A percentile compares a stretch with the other conserved stretches of the same genome.
These are phyloP conservation scores for Hoplias malabaricus DNA, from an alignment of 2,113 vertebrate species.

Conservation along the genomic window DNA sequence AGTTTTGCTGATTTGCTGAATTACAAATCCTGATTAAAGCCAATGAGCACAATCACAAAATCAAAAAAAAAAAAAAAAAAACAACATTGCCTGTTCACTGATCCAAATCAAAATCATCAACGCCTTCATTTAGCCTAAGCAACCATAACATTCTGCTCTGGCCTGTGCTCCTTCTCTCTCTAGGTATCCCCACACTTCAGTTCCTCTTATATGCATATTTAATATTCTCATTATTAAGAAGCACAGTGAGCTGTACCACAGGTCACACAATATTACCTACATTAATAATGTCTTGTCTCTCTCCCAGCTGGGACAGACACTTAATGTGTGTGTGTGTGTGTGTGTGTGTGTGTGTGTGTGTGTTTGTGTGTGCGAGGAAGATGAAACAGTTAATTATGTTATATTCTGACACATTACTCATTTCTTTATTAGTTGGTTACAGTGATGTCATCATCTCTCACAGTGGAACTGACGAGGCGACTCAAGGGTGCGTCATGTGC, in stretches of 20 bases:
- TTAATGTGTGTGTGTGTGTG: not conserved
- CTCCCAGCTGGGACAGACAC: not conserved
- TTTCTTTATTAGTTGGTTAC: slow-evolving; percentile 5
- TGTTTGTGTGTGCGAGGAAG: not conserved
- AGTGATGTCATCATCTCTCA: not conserved
- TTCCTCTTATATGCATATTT: slow-evolving; percentile 7
- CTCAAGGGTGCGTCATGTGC: not conserved
- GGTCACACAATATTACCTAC: slow-evolving; percentile 1
- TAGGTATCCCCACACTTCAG: not conserved
- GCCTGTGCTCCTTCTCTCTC: not conserved
- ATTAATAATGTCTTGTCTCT: slow-evolving; percentile 16
- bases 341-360: not conserved
- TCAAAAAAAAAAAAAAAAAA: too few relatives aligned
- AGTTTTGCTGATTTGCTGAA: not conserved
- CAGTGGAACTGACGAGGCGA: not conserved
- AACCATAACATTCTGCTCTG: not conserved
- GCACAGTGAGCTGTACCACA: not conserved
- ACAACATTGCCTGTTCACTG: too few relatives aligned
- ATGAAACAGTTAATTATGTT: slow-evolving; percentile 21
- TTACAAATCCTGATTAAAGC: too few relatives aligned
- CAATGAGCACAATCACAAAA: too few relatives aligned
- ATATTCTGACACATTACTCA: not conserved
- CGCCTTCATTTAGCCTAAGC: not conserved
- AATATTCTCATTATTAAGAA: slow-evolving; percentile 17
- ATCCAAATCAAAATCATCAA: too few relatives aligned